These are phyloP conservation scores for Pteropus alecto DNA, from an alignment of 2,113 vertebrate species.

Conservation along the genomic window DNA sequence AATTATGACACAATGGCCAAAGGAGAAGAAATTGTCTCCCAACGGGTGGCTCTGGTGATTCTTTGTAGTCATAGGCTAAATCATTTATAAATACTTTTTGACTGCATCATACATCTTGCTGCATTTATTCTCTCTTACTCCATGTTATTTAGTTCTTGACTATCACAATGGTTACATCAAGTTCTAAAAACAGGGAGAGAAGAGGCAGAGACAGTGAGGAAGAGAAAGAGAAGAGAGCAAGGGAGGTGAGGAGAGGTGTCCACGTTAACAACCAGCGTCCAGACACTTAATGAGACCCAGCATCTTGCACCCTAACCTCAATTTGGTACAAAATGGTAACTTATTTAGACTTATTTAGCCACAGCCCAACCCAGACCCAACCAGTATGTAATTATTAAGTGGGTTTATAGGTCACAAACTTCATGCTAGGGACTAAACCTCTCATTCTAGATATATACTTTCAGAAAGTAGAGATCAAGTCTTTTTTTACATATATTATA, in stretches of 20 bases:
- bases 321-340: neutral
- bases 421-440: neutral
- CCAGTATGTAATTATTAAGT: neutral
- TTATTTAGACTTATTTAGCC: neutral
- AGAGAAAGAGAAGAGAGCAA: neutral
- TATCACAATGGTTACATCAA: neutral
- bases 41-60: neutral
- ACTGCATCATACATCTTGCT: neutral
- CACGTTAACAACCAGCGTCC: neutral
- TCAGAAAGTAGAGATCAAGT: neutral
- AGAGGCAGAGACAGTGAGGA: neutral
- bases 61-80: neutral
- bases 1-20: neutral
- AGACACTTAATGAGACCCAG: neutral
- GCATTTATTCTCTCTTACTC: neutral
- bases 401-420: neutral
- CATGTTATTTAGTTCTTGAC: neutral
- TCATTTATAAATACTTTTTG: neutral
- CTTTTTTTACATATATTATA: neutral
- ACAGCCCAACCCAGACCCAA: neutral
- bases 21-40: neutral
- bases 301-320: neutral
- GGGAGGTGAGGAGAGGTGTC: neutral
- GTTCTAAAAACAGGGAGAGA: neutral
- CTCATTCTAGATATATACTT: neutral